Percentiles rank a stretch among this genome's conserved stretches.
These are phyloP conservation scores for Eurystomus gularis DNA, from an alignment of 2,113 vertebrate species.

Conservation along the genomic window DNA sequence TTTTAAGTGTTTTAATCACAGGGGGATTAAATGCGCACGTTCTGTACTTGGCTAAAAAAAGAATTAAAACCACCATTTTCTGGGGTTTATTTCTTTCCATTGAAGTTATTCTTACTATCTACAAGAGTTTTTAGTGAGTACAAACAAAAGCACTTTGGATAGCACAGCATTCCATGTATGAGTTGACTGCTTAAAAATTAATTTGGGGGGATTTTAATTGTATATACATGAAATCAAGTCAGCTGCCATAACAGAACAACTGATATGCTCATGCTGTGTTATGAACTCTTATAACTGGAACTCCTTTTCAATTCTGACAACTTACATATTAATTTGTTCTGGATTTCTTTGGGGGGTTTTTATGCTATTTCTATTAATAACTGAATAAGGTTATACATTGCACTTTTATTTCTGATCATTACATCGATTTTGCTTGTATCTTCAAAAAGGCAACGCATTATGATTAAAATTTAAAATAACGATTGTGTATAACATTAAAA, in stretches of 20 bases:
- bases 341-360: not conserved
- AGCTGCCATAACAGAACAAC: not conserved
- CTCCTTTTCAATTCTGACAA: not conserved
- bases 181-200: not conserved
- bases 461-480: not conserved
- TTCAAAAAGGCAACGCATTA: not conserved
- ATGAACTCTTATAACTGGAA: not conserved
- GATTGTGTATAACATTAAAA: rapidly evolving
- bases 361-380: not conserved
- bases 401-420: not conserved
- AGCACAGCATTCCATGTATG: not conserved
- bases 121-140: not conserved
- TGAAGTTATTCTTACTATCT: not conserved
- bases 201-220: not conserved
- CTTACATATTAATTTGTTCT: not conserved
- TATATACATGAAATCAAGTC: not conserved
- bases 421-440: not conserved
- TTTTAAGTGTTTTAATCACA: not conserved
- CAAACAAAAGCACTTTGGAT: not conserved
- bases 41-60: not conserved
- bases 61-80: not conserved
- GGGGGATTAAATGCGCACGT: not conserved
- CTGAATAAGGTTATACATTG: not conserved
- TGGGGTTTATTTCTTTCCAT: not conserved
- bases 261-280: not conserved